Percentiles rank a stretch among this genome's conserved stretches.
These are phyloP conservation scores for Antheraea assamensis DNA, from an alignment of 2,888 invertebrate species.

Conservation along the genomic window DNA sequence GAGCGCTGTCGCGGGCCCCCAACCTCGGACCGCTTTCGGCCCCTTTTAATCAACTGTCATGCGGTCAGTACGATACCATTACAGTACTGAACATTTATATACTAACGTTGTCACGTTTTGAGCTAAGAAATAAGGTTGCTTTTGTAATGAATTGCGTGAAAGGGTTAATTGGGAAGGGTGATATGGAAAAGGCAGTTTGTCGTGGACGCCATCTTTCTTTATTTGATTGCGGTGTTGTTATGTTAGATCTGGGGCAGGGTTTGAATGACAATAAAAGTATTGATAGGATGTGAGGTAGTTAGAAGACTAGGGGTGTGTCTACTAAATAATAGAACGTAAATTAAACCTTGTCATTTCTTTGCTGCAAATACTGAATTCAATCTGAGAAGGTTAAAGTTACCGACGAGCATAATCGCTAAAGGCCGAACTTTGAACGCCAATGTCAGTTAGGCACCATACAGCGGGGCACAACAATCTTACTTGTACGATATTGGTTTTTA, in stretches of 20 bases:
- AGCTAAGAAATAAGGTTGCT: slow-evolving; percentile 29
- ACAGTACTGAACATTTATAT: slow-evolving; percentile 30
- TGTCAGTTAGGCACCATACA: too few species aligned
- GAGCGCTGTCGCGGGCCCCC: slow-evolving; percentile 79
- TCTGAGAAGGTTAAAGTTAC: too few species aligned
- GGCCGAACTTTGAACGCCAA: too few species aligned
- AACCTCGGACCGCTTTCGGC: slow-evolving; percentile 75
- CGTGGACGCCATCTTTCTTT: slow-evolving; percentile 65
- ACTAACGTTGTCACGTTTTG: slow-evolving; percentile 18
- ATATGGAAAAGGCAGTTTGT: slow-evolving; percentile 44
- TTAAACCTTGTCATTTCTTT: background rate
- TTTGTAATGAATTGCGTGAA: slow-evolving; percentile 27
- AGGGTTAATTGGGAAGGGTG: slow-evolving; percentile 34
- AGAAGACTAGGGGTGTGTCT: slow-evolving; percentile 15
- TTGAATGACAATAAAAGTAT: slow-evolving; percentile 48
- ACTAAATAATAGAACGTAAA: slow-evolving; percentile 9
- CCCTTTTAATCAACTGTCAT: slow-evolving; percentile 82
- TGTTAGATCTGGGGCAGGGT: slow-evolving; percentile 64
- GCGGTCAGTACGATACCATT: slow-evolving; percentile 68
- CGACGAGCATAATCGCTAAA: too few species aligned
- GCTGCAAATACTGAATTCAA: background rate
- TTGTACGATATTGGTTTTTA: too few species aligned
- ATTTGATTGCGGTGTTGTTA: slow-evolving; percentile 68
- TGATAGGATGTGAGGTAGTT: slow-evolving; percentile 25
- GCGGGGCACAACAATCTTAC: too few species aligned